Evolutionary conservation across 2,797 vertebrate species (phyloP), one percentile per base, ranked within the genome.

Genomic region (Notoglanidium macrostoma): DNA sequence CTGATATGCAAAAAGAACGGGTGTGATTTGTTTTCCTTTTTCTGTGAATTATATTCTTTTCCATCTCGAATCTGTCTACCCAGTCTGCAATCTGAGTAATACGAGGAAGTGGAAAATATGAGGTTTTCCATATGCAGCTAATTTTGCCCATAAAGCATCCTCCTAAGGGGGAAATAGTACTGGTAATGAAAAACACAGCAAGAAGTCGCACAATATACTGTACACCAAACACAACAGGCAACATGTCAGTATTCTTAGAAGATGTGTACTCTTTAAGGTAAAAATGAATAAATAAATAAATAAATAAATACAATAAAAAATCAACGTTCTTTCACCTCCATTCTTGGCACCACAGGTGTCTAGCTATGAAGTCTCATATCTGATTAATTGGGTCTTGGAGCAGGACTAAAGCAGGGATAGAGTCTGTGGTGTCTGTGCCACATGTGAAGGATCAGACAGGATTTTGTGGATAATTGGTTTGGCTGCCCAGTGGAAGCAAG

Each of bases 381-480:
- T 44, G 70, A 67, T 87, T 87, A 87, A 76, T 67, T 61, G 29
- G 55, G 40, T 63, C 67, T 82, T 86, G 23, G n/a, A 19, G 46
- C 29, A 40, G 10, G 68, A 83, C 57, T 46, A 68, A 61, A 70
- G 26, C 82, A 70, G 63, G 46, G 40, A n/a, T 5, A 57, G 32
- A 57, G 46, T n/a, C 72, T 23, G 61, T 46, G 61, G 51, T 49
- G 65, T 79, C 81, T 49, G 81, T 8, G 63, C 35, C 73, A 84
- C 72, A 91, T 44, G 49, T 84, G 68, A 89, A 90, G 59, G 78
- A 91, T 93, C 92, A 91, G 93, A 95, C 94, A 94, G 92, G 92
- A 94, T 91, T 92, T 85, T 88, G 88, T 86, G 32, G 92, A 94
- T 95, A 95, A 95, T 95, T 95, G 94, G 95, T 90, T 89, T 63